Evolutionary conservation across 1,140 invertebrate species (phyloP), one percentile per base, ranked within the genome.

Genomic region (Oreohelix idahoensis): DNA sequence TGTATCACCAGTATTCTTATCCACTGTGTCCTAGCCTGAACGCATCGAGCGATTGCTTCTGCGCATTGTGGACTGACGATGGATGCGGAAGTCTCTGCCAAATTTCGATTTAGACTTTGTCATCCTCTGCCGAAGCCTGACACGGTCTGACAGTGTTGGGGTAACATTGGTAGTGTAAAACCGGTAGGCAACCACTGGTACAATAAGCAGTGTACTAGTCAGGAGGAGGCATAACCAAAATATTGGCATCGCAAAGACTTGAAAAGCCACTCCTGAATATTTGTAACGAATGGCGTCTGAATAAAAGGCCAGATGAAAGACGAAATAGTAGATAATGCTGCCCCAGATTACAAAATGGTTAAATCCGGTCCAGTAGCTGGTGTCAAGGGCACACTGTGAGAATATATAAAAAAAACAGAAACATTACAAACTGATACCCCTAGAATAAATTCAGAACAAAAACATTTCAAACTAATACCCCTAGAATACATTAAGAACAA

Each of bases 281-380:
- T 79, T 84, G 81, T 92, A 92, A n/a, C 89, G 88, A 78, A 94
- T 92, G 29, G 93, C 87, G 74, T 92, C 89, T 13, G 90, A 92
- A 88, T 95, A 95, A 81, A 94, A 92, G 35, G 94, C 88, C 38
- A 94, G 89, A 53, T 93, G 93, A 79, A 94, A 92, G 86, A 97
- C 95, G 93, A 99, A 98, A 93, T 98, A 99, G 93, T 97, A 97
- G 84, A 97, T 94, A 69, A 99, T 94, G 76, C 97, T 99, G 86
- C 98, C 98, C 97, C 98, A 99, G 85, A 99, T 97, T 88, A 97
- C 97, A 80, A 99, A 95, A 93, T 99, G 98, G 93, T 99, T 99
- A 91, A 99, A 97, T 84, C 97, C 94, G 73, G 98, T 99, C 98
- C 98, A 99, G 91, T 99, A 99, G 0, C 96, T 95, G 73, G 98